A percentile compares a stretch with the other conserved stretches of the same genome.
Evolutionary conservation across 2,797 vertebrate species (phyloP).

Genomic region (Pseudochirops corinnae): DNA sequence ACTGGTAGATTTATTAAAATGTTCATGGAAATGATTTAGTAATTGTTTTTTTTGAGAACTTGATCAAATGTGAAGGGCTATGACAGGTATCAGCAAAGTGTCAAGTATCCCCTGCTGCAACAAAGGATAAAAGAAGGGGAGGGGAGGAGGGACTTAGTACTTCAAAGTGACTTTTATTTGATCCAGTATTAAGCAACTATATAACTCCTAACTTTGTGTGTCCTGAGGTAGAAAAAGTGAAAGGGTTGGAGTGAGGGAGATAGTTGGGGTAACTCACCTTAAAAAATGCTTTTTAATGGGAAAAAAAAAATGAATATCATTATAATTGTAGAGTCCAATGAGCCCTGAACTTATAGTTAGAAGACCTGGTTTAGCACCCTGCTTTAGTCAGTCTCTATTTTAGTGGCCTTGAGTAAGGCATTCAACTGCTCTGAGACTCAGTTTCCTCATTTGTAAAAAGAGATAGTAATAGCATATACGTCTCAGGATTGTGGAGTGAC

Average conservation of each 20-base stretch:
- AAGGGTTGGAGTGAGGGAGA: background rate
- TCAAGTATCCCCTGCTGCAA: background rate
- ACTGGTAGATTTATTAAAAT: background rate
- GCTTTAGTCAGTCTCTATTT: background rate
- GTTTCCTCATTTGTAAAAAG: background rate
- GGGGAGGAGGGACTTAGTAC: background rate
- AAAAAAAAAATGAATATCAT: background rate
- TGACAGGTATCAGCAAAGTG: background rate
- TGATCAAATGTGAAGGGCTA: background rate
- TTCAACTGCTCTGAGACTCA: background rate
- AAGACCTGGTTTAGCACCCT: background rate
- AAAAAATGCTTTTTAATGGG: background rate
- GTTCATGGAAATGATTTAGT: background rate
- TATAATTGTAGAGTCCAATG: background rate
- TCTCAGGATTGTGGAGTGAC: background rate
- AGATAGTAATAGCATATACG: background rate
- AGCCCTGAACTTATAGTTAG: background rate
- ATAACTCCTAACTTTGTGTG: background rate
- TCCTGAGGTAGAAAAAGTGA: background rate
- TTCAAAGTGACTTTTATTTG: background rate
- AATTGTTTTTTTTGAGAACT: background rate
- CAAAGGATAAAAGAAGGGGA: background rate
- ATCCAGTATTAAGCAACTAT: background rate
- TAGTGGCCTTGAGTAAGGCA: background rate
- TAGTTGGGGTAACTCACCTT: background rate